phyloP scores from a whole-genome alignment of 2,888 invertebrate species.

The Pollenia angustigena region DNA sequence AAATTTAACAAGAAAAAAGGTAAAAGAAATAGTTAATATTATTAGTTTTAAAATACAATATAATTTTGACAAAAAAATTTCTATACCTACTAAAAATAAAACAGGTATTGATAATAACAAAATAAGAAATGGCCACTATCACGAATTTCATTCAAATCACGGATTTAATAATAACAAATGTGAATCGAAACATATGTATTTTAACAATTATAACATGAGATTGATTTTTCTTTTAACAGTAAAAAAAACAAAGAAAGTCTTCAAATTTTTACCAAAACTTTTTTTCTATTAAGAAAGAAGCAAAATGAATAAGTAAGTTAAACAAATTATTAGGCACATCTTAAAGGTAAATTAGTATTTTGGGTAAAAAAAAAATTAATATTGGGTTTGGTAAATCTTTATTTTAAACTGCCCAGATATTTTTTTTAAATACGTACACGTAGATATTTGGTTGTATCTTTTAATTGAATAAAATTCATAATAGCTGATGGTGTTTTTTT shows the following conservation, averaged over 20 bases:
- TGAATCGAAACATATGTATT: constrained; percentile 21
- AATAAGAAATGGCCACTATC: constrained; percentile 81
- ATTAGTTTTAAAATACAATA: constrained; percentile 19
- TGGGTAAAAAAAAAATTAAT: background rate
- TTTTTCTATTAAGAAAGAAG: constrained; percentile 73
- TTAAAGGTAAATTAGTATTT: background rate
- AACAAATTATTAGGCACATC: constrained; percentile 53
- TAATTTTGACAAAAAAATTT: constrained; percentile 60
- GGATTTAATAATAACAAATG: constrained; percentile 73
- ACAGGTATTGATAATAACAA: constrained; percentile 44
- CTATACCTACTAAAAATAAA: constrained; percentile 22
- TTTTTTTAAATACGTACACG: background rate
- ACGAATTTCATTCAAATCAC: constrained; percentile 83
- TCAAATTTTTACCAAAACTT: background rate
- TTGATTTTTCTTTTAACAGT: constrained; percentile 57
- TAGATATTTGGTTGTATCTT: constrained; percentile 22
- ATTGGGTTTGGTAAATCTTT: background rate
- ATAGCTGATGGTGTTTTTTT: constrained; percentile 48
- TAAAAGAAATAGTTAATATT: constrained; percentile 52
- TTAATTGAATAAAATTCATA: constrained; percentile 71
- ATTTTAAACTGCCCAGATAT: background rate
- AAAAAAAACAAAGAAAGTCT: constrained; percentile 57
- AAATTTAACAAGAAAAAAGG: constrained; percentile 65
- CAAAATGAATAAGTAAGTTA: constrained; percentile 60
- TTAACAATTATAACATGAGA: constrained; percentile 49